These are phyloP conservation scores for Aspidoscelis tigris DNA, from an alignment of 2,113 vertebrate species.

Conservation along the genomic window DNA sequence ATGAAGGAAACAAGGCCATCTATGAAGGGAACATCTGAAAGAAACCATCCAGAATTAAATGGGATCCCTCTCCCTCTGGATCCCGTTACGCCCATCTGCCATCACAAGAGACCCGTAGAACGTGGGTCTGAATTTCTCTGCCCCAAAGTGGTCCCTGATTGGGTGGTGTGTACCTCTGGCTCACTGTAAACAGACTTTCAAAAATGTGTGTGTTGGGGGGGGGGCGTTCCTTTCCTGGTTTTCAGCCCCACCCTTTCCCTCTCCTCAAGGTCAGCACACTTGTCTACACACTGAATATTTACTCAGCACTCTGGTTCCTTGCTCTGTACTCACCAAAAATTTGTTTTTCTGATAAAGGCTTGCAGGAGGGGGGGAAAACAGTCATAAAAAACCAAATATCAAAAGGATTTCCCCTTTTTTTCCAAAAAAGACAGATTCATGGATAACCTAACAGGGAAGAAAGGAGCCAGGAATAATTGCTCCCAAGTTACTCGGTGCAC, in stretches of 20 bases:
- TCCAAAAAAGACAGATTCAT: not conserved
- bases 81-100: not conserved
- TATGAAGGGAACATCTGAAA: not conserved
- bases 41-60: no score
- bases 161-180: not conserved
- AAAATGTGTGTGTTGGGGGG: slow-evolving; percentile 48
- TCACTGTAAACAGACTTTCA: slow-evolving; percentile 39
- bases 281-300: slow-evolving; percentile 85
- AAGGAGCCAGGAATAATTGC: not conserved
- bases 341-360: slow-evolving; percentile 85
- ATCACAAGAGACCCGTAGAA: no score
- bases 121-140: slow-evolving; percentile 9
- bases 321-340: slow-evolving; percentile 92
- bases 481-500: not conserved
- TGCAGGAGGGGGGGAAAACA: slow-evolving; percentile 84
- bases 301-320: slow-evolving; percentile 86
- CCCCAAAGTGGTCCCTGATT: slow-evolving; percentile 40
- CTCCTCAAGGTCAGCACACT: slow-evolving; percentile 86
- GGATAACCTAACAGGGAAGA: not conserved
- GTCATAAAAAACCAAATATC: slow-evolving; percentile 69
- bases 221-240: slow-evolving; percentile 49
- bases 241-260: slow-evolving; percentile 35
- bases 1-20: not conserved
- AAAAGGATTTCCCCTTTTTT: slow-evolving; percentile 47
- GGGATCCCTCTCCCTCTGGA: no score